These are phyloP conservation scores for Gambelia wislizenii DNA, from an alignment of 2,797 vertebrate species.

Conservation along the genomic window DNA sequence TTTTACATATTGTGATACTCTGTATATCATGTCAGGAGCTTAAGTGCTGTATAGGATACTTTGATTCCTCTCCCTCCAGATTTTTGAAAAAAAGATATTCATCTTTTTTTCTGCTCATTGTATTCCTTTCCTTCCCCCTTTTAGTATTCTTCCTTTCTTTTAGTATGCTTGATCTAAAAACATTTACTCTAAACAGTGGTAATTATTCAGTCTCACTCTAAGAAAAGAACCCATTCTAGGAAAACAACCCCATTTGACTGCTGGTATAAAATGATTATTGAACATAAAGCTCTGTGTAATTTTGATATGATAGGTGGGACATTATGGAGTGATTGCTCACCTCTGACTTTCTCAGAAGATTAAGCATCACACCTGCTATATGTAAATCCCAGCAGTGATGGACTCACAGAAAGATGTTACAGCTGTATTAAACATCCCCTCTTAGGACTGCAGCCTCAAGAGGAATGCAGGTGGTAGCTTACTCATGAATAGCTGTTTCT, in stretches of 20 bases:
- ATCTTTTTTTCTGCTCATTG: background rate
- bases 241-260: slow-evolving; percentile 6
- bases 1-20: background rate
- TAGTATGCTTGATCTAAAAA: background rate
- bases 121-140: background rate
- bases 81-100: background rate
- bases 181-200: background rate
- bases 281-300: slow-evolving; percentile 1
- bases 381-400: background rate
- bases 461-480: background rate
- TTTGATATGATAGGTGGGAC: slow-evolving; percentile 25
- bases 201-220: slow-evolving; percentile 21
- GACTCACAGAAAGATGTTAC: slow-evolving; percentile 6
- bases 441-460: slow-evolving; percentile 4
- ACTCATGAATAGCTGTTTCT: slow-evolving; percentile 15
- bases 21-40: background rate
- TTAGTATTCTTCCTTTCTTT: background rate
- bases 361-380: slow-evolving; percentile 18
- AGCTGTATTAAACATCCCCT: slow-evolving; percentile 15
- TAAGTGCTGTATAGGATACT: background rate
- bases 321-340: slow-evolving; percentile 25
- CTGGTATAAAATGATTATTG: slow-evolving; percentile 17
- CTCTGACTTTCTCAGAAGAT: slow-evolving; percentile 23
- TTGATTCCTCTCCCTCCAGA: background rate
- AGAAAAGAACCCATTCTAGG: background rate